phyloP scores from a whole-genome alignment of 2,113 vertebrate species.

The Scomber scombrus region DNA sequence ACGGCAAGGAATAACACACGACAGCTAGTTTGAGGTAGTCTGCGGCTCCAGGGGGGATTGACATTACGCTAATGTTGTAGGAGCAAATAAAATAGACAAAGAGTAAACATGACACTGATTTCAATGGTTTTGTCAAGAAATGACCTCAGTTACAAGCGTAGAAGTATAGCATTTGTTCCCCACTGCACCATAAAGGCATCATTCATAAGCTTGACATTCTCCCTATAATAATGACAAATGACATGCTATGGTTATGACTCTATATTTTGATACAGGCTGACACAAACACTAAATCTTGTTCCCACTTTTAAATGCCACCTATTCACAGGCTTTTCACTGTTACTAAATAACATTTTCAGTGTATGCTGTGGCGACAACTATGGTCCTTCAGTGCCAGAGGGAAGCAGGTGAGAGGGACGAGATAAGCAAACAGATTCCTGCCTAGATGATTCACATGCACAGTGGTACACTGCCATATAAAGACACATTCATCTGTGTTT shows the following conservation, averaged over 20 bases:
- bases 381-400: constrained; percentile 63
- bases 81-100: constrained; percentile 17
- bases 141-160: neutral
- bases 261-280: constrained; percentile 35
- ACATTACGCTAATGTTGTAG: constrained; percentile 31
- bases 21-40: constrained; percentile 1
- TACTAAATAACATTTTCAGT: constrained; percentile 31
- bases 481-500: constrained; percentile 59
- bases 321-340: constrained; percentile 31
- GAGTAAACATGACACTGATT: constrained; percentile 5
- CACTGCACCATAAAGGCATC: constrained; percentile 3
- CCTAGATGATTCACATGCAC: constrained; percentile 31
- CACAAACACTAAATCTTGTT: constrained; percentile 31
- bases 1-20: constrained; percentile 18
- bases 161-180: neutral
- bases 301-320: constrained; percentile 27
- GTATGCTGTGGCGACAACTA: constrained; percentile 59
- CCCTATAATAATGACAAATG: constrained; percentile 38
- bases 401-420: constrained; percentile 52
- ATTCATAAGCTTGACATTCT: constrained; percentile 14
- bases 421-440: constrained; percentile 68
- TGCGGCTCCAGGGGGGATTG: neutral
- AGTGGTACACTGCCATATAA: constrained; percentile 65
- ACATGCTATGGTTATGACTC: constrained; percentile 19
- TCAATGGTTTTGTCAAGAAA: constrained; percentile 19